Percentiles rank a stretch among this genome's conserved stretches.
phyloP scores from a whole-genome alignment of 2,888 invertebrate genomes.

The Cerastis leucographa region DNA sequence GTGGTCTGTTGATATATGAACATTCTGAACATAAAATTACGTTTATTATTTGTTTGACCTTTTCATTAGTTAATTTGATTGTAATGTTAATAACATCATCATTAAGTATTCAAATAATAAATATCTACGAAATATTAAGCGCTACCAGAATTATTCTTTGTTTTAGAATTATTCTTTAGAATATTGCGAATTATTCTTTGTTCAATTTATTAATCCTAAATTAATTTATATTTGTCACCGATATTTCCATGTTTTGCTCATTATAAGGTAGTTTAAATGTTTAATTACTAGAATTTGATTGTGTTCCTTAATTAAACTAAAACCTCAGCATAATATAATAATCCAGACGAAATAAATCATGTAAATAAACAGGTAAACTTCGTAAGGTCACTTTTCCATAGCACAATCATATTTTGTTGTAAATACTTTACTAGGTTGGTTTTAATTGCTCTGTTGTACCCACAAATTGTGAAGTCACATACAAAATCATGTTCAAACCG shows the following conservation, averaged over 20 bases:
- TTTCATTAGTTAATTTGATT: background rate
- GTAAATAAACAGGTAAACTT: constrained; percentile 15
- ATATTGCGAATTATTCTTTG: too few relatives aligned
- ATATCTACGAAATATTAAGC: background rate
- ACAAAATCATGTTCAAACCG: background rate
- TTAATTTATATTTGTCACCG: constrained; percentile 7
- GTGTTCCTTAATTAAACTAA: constrained; percentile 26
- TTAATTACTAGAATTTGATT: constrained; percentile 13
- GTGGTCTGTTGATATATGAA: background rate
- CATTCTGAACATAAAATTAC: constrained; percentile 2
- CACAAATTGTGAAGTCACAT: background rate
- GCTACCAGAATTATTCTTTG: background rate
- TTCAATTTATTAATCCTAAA: too few relatives aligned
- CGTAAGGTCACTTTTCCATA: background rate
- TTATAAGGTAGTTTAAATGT: background rate
- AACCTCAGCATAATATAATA: background rate
- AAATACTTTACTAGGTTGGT: background rate
- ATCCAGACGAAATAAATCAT: background rate
- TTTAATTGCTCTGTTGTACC: background rate
- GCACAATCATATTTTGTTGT: background rate
- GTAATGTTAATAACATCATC: background rate
- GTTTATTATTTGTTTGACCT: constrained; percentile 17
- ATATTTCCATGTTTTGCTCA: background rate
- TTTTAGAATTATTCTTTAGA: too few relatives aligned
- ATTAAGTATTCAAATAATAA: constrained; percentile 2